These are phyloP conservation scores for Actinia tenebrosa DNA, from an alignment of 64 coral and sea anemone genomes.

Conservation along the genomic window DNA sequence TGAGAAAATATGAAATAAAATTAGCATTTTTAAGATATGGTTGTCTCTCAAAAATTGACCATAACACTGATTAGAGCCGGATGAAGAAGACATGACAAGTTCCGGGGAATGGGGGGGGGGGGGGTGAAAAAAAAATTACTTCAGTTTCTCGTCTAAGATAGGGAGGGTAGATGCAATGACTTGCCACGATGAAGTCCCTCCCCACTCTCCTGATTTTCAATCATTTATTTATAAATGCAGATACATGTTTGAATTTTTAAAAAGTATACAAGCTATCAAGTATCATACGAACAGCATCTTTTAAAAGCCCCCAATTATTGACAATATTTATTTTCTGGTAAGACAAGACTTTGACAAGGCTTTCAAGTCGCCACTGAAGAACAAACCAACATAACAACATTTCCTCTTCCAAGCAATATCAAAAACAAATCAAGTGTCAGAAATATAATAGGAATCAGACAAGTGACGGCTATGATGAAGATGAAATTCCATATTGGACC, in stretches of 20 bases:
- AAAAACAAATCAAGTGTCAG: not conserved
- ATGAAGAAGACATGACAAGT: too few species aligned
- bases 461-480: not conserved
- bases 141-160: too few species aligned
- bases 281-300: not conserved
- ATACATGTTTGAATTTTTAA: not conserved
- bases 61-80: too few species aligned
- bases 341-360: not conserved
- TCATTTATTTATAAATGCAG: not conserved
- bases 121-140: too few species aligned
- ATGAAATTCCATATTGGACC: not conserved
- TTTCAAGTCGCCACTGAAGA: not conserved
- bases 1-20: too few species aligned
- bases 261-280: not conserved
- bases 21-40: too few species aligned
- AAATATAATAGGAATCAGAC: not conserved
- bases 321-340: not conserved
- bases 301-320: not conserved
- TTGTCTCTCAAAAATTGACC: too few species aligned
- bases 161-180: too few species aligned
- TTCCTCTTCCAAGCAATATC: not conserved
- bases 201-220: too few species aligned
- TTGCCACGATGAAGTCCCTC: too few species aligned
- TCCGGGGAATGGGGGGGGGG: too few species aligned
- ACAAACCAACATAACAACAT: not conserved